phyloP scores from a whole-genome alignment of 2,113 vertebrate species.

The Sarotherodon lohbergeri region DNA sequence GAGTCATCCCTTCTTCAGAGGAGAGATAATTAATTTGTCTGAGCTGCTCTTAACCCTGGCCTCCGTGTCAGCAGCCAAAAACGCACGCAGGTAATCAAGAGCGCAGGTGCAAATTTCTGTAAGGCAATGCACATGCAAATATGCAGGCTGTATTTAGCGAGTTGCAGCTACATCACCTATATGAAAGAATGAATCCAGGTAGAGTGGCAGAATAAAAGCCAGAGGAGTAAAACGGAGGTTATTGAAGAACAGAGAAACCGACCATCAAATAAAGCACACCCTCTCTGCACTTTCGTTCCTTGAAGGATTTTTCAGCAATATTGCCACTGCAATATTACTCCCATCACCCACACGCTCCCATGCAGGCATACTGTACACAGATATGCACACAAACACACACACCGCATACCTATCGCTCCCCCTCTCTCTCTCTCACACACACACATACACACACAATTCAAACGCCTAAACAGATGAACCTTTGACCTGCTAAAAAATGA shows the following conservation, averaged over 20 bases:
- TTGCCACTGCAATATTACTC: slow-evolving; percentile 50
- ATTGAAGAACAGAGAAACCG: slow-evolving; percentile 20
- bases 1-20: slow-evolving; percentile 47
- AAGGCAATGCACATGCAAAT: neutral
- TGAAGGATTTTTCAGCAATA: slow-evolving; percentile 52
- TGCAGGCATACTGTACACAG: neutral
- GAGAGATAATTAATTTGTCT: slow-evolving; percentile 62
- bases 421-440: neutral
- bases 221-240: neutral
- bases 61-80: slow-evolving; percentile 10
- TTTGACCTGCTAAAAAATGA: slow-evolving; percentile 64
- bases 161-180: neutral
- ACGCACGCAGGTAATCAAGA: neutral
- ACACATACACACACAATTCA: neutral
- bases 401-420: neutral
- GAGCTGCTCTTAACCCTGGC: slow-evolving; percentile 54
- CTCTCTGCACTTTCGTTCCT: slow-evolving; percentile 34
- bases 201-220: neutral
- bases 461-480: slow-evolving; percentile 41
- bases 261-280: slow-evolving; percentile 29
- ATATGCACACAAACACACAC: neutral
- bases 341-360: neutral
- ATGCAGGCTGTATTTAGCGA: neutral
- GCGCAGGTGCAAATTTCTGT: slow-evolving; percentile 13
- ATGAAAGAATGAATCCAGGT: neutral